phyloP scores from a whole-genome alignment of 2,113 vertebrate species.

The Bettongia penicillata region DNA sequence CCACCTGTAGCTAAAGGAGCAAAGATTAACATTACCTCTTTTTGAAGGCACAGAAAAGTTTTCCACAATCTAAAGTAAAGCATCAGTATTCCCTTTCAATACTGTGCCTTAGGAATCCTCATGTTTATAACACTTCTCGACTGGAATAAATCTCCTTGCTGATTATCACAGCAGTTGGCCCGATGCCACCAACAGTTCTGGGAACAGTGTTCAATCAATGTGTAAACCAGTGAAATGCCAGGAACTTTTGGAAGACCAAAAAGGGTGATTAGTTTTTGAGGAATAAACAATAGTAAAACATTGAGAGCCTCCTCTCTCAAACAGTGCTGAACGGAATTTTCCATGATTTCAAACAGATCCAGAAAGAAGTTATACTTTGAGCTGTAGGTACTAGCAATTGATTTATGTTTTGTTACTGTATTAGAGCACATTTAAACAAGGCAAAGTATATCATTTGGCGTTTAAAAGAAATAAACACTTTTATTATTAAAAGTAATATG shows the following conservation, averaged over 20 bases:
- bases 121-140: slow-evolving; percentile 88
- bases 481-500: slow-evolving; percentile 71
- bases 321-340: slow-evolving; percentile 76
- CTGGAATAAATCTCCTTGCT: slow-evolving; percentile 90
- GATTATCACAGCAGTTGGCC: slow-evolving; percentile 89
- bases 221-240: slow-evolving; percentile 84
- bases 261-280: slow-evolving; percentile 83
- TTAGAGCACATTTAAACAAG: slow-evolving; percentile 72
- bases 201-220: slow-evolving; percentile 85
- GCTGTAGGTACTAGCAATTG: slow-evolving; percentile 70
- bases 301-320: slow-evolving; percentile 77
- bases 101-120: slow-evolving; percentile 82
- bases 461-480: slow-evolving; percentile 82
- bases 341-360: slow-evolving; percentile 79
- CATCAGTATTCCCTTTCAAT: slow-evolving; percentile 79
- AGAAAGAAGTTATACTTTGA: slow-evolving; percentile 71
- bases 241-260: slow-evolving; percentile 85
- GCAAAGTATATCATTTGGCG: slow-evolving; percentile 77
- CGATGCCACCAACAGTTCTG: slow-evolving; percentile 83
- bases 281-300: slow-evolving; percentile 83
- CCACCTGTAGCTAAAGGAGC: slow-evolving; percentile 55
- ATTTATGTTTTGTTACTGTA: slow-evolving; percentile 83
- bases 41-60: slow-evolving; percentile 72
- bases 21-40: slow-evolving; percentile 41
- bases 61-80: slow-evolving; percentile 77